phyloP scores from a whole-genome alignment of 1,140 invertebrate genomes.

The Spodoptera litura region DNA sequence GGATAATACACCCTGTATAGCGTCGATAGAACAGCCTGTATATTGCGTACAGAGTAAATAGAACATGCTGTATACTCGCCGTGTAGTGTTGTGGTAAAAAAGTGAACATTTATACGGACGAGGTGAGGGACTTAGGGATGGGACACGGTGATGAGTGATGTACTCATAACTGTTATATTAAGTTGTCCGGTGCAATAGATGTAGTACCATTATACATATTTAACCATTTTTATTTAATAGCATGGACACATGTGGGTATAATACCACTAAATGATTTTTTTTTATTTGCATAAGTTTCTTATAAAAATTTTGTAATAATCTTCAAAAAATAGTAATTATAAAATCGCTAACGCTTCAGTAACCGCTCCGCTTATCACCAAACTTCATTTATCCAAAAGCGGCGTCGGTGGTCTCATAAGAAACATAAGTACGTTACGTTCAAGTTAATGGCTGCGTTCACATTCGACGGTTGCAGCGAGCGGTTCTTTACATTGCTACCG shows the following conservation, averaged over 20 bases:
- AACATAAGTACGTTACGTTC: constrained; percentile 17
- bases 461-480: constrained; percentile 6
- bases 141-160: not conserved
- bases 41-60: not conserved
- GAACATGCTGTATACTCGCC: constrained; percentile 24
- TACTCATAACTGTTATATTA: not conserved
- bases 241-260: no score
- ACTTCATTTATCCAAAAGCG: not conserved
- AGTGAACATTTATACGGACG: constrained; percentile 27
- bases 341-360: no score
- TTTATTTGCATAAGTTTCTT: no score
- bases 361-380: constrained; percentile 14
- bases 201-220: no score
- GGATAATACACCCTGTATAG: constrained; percentile 12
- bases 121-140: constrained; percentile 8
- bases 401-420: constrained; percentile 8
- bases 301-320: no score
- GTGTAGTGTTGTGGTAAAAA: constrained; percentile 27
- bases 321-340: no score
- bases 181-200: not conserved
- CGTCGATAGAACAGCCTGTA: constrained; percentile 9
- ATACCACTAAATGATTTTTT: no score
- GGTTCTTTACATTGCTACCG: constrained; percentile 10
- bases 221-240: no score
- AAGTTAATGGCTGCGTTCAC: constrained; percentile 38